These are phyloP conservation scores for Gyps fulvus DNA, from an alignment of 2,113 vertebrate genomes.

Conservation along the genomic window DNA sequence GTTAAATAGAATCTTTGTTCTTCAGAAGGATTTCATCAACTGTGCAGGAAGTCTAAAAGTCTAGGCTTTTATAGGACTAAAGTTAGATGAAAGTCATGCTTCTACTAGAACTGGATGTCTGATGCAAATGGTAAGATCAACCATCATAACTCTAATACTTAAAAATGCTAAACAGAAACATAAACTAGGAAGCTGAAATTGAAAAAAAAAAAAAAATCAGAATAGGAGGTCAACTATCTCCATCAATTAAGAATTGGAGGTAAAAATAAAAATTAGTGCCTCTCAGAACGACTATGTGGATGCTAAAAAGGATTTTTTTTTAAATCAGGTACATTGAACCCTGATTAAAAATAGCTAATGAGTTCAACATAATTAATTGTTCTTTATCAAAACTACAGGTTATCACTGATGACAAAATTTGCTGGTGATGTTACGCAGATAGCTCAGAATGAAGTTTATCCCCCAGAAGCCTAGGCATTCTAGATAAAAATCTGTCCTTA, in stretches of 20 bases:
- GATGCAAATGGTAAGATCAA: not conserved
- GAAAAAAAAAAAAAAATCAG: not conserved
- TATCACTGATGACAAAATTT: not conserved
- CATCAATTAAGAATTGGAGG: not conserved
- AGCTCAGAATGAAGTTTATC: not conserved
- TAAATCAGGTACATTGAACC: rapidly evolving
- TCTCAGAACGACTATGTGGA: not conserved
- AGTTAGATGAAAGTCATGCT: not conserved
- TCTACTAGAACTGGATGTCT: not conserved
- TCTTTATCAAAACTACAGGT: not conserved
- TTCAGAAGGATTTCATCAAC: not conserved
- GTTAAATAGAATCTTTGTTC: not conserved
- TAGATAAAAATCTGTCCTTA: not conserved
- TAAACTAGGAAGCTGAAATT: not conserved
- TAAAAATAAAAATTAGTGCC: not conserved
- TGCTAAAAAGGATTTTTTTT: not conserved
- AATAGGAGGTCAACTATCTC: not conserved
- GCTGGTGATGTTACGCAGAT: not conserved
- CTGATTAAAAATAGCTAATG: not conserved
- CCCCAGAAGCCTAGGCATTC: not conserved
- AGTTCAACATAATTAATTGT: not conserved
- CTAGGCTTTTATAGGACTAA: not conserved
- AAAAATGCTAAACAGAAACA: not conserved
- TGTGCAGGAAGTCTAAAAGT: not conserved
- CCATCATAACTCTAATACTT: not conserved